Conservation (phyloP, 2,113 vertebrate genomes). For the Misgurnus anguillicaudatus region DNA sequence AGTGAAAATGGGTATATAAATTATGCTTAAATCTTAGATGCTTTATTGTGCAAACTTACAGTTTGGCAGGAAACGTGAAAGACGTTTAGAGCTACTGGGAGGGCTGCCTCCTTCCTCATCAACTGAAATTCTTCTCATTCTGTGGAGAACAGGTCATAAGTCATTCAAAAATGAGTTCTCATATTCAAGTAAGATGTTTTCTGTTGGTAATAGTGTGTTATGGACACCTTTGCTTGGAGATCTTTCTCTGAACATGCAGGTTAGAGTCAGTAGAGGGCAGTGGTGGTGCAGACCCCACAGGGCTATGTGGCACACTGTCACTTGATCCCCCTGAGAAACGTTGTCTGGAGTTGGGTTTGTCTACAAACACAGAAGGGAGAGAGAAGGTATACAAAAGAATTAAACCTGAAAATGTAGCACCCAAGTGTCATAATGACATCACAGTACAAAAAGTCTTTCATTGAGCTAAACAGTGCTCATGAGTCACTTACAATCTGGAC, state of each 20-base stretch:
- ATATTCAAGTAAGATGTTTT: background rate
- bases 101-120: constrained; percentile 64
- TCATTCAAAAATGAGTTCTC: background rate
- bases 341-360: constrained; percentile 67
- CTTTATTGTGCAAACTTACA: constrained; percentile 69
- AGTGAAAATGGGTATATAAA: background rate
- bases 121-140: constrained; percentile 72
- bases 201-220: background rate
- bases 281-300: constrained; percentile 65
- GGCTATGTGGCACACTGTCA: constrained; percentile 72
- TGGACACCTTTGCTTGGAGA: constrained; percentile 69
- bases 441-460: constrained; percentile 24
- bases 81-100: constrained; percentile 71
- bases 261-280: constrained; percentile 66
- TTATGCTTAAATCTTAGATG: background rate
- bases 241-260: constrained; percentile 67
- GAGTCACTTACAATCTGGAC: constrained; percentile 69
- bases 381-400: background rate
- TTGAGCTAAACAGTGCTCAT: constrained; percentile 18
- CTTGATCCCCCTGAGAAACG: constrained; percentile 70
- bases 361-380: constrained; percentile 58
- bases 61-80: constrained; percentile 84
- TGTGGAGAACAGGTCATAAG: constrained; percentile 48
- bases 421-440: constrained; percentile 36
- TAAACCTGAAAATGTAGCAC: constrained; percentile 37